Evolutionary conservation across 2,797 vertebrate genomes (phyloP).

Genomic region (Moxostoma hubbsi): DNA sequence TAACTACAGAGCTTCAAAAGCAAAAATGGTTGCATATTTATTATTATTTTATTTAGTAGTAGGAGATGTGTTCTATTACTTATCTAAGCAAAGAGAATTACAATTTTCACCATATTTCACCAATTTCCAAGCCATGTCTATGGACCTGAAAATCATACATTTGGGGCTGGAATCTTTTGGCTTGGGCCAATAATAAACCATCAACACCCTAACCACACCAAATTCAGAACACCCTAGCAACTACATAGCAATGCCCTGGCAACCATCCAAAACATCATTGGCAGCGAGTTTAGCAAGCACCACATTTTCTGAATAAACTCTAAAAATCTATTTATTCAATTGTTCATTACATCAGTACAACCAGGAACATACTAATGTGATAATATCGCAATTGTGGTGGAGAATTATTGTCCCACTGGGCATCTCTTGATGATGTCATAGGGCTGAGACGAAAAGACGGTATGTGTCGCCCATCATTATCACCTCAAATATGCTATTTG

Average conservation of each 20-base stretch:
- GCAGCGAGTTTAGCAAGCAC: background rate
- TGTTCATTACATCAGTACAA: background rate
- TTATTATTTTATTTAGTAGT: too few relatives aligned
- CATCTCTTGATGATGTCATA: slow-evolving; percentile 32
- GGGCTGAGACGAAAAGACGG: slow-evolving; percentile 15
- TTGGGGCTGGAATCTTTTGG: too few relatives aligned
- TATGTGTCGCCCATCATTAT: slow-evolving; percentile 13
- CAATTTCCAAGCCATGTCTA: too few relatives aligned
- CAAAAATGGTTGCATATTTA: too few relatives aligned
- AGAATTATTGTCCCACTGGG: background rate
- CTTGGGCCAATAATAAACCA: too few relatives aligned
- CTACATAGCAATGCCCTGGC: background rate
- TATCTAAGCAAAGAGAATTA: too few relatives aligned
- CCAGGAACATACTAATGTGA: background rate
- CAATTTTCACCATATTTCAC: too few relatives aligned
- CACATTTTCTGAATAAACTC: too few relatives aligned
- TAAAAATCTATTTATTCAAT: background rate
- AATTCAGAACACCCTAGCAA: background rate
- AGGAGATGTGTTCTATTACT: too few relatives aligned
- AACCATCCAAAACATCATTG: background rate
- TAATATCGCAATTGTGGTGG: background rate
- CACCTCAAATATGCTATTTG: background rate
- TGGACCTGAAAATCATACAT: too few relatives aligned
- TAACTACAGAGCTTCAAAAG: too few relatives aligned
- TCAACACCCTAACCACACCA: background rate